phyloP scores from a whole-genome alignment of 2,113 vertebrate species.

The Ploceus nigricollis region DNA sequence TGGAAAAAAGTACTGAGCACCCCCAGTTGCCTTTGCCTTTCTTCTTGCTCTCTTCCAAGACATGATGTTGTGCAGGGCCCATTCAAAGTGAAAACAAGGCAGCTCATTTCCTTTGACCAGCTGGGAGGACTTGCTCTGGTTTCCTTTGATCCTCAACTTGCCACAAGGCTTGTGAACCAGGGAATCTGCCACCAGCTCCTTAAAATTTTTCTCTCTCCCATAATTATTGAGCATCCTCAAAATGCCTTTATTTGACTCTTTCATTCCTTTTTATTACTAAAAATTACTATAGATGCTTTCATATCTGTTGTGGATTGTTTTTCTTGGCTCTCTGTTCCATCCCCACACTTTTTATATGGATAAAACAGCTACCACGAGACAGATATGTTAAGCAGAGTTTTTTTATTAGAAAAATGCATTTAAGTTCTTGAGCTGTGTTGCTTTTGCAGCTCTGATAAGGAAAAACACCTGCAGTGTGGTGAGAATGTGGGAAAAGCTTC shows the following conservation, averaged over 20 bases:
- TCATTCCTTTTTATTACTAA: background rate
- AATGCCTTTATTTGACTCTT: background rate
- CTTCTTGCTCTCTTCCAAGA: background rate
- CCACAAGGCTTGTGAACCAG: background rate
- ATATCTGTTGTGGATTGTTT: background rate
- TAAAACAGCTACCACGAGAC: background rate
- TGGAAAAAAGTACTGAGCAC: background rate
- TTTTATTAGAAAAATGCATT: background rate
- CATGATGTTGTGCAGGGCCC: accelerated
- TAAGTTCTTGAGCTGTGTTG: background rate
- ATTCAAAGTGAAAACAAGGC: background rate
- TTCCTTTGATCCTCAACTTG: background rate
- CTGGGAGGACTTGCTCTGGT: background rate
- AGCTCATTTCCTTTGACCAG: background rate
- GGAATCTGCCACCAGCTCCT: background rate
- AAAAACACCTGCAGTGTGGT: background rate
- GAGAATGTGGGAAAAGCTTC: constrained; percentile 12
- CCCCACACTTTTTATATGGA: background rate
- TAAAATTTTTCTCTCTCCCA: background rate
- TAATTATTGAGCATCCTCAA: background rate
- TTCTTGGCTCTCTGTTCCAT: background rate
- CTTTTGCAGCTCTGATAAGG: background rate
- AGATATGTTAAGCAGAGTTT: background rate
- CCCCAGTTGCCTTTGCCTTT: background rate
- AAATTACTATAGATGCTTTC: background rate